A percentile compares a stretch with the other conserved stretches of the same genome.
Evolutionary conservation across 2,888 invertebrate species (phyloP).

Genomic region (Stegana nigrithorax): DNA sequence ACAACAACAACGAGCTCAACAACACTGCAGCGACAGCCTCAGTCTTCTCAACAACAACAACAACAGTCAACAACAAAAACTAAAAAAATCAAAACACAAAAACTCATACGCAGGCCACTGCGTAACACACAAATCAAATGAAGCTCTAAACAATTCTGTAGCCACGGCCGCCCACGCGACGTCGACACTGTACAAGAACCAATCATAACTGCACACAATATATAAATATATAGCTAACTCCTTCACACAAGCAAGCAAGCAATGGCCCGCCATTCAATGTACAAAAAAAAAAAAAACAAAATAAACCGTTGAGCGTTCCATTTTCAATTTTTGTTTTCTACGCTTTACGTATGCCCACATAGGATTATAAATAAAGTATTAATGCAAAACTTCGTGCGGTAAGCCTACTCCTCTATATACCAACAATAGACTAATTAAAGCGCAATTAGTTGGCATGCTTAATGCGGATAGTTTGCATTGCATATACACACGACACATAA

Average conservation of each 20-base stretch:
- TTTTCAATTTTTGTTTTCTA: no score
- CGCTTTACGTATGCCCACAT: no score
- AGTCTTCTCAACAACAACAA: constrained; percentile 29
- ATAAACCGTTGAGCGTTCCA: background rate
- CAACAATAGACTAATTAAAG: background rate
- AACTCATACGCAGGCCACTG: constrained; percentile 58
- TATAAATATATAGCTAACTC: no score
- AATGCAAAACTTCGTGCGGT: constrained; percentile 25
- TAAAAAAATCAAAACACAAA: constrained; percentile 65
- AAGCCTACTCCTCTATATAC: constrained; percentile 21
- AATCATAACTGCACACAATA: no score
- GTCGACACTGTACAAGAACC: no score
- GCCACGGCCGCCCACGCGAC: no score
- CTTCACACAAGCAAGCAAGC: no score
- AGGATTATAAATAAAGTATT: constrained; percentile 14
- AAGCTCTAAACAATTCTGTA: no score
- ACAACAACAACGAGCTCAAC: no score
- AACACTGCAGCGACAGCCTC: constrained; percentile 37
- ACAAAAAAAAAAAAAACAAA: background rate
- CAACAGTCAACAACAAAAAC: constrained; percentile 37
- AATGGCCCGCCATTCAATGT: background rate
- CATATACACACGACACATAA: constrained; percentile 4
- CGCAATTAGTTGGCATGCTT: constrained; percentile 13
- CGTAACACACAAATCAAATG: constrained; percentile 58
- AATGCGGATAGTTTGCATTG: constrained; percentile 6